Evolutionary conservation across 2,797 vertebrate genomes (phyloP).

Genomic region (Myripristis murdjan): DNA sequence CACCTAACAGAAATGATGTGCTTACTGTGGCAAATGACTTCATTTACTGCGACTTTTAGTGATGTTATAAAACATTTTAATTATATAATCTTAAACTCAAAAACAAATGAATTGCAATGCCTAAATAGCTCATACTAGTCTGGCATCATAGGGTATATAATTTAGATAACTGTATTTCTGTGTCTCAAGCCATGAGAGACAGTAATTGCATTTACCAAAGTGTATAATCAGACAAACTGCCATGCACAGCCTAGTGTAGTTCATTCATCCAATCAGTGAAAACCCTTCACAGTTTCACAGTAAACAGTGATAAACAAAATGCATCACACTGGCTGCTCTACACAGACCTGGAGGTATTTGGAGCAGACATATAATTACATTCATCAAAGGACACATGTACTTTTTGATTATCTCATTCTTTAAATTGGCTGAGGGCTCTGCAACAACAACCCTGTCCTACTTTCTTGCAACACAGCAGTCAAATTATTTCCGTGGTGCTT

Average conservation of each 20-base stretch:
- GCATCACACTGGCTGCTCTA: slow-evolving; percentile 29
- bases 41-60: too few relatives aligned
- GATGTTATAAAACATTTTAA: too few relatives aligned
- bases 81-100: too few relatives aligned
- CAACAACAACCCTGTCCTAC: slow-evolving; percentile 64
- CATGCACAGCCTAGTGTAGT: slow-evolving; percentile 20
- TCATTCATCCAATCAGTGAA: slow-evolving; percentile 48
- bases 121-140: too few relatives aligned
- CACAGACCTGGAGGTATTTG: slow-evolving; percentile 56
- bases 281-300: slow-evolving; percentile 53
- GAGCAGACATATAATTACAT: slow-evolving; percentile 63
- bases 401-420: slow-evolving; percentile 62
- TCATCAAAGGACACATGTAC: slow-evolving; percentile 61
- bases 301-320: slow-evolving; percentile 58
- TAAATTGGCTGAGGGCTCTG: slow-evolving; percentile 44
- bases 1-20: too few relatives aligned
- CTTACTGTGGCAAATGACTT: too few relatives aligned
- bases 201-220: too few relatives aligned
- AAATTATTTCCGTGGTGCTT: slow-evolving; percentile 35
- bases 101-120: too few relatives aligned
- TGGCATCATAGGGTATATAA: too few relatives aligned
- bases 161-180: too few relatives aligned
- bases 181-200: too few relatives aligned
- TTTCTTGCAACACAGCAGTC: slow-evolving; percentile 53
- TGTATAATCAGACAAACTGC: too few relatives aligned